Percentiles rank a stretch among this genome's conserved stretches.
Evolutionary conservation across 2,888 invertebrate genomes (phyloP).

Genomic region (Malachius bipustulatus): DNA sequence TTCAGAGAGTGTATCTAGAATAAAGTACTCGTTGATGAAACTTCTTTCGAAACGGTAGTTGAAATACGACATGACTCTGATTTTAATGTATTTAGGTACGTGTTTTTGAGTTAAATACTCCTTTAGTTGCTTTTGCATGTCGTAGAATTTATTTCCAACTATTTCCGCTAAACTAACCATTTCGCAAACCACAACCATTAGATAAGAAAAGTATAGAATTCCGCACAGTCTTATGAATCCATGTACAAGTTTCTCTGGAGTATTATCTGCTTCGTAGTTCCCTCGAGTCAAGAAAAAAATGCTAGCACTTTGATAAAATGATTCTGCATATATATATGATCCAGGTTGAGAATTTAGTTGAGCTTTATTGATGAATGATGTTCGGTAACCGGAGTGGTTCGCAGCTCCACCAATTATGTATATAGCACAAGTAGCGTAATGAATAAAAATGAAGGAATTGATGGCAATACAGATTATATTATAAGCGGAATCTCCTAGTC

Average conservation of each 20-base stretch:
- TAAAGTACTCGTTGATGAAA: background rate
- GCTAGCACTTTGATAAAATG: background rate
- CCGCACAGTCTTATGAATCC: background rate
- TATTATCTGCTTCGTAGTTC: background rate
- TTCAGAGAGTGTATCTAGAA: background rate
- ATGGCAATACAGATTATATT: background rate
- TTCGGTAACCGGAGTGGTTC: background rate
- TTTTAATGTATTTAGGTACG: background rate
- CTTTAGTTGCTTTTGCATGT: background rate
- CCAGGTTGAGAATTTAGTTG: background rate
- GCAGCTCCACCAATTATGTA: too few species aligned
- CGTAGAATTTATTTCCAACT: background rate
- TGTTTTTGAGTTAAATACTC: background rate
- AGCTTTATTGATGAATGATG: background rate
- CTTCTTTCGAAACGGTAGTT: slow-evolving; percentile 3
- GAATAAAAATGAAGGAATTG: background rate
- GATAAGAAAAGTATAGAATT: background rate
- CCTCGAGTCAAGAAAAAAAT: background rate
- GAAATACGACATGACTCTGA: background rate
- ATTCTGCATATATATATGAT: too few species aligned
- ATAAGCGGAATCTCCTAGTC: background rate
- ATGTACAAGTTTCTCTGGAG: background rate
- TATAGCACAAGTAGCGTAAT: background rate
- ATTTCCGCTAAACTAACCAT: background rate
- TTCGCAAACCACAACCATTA: background rate